phyloP scores from a whole-genome alignment of 2,113 vertebrate genomes.

The Archocentrus centrarchus region DNA sequence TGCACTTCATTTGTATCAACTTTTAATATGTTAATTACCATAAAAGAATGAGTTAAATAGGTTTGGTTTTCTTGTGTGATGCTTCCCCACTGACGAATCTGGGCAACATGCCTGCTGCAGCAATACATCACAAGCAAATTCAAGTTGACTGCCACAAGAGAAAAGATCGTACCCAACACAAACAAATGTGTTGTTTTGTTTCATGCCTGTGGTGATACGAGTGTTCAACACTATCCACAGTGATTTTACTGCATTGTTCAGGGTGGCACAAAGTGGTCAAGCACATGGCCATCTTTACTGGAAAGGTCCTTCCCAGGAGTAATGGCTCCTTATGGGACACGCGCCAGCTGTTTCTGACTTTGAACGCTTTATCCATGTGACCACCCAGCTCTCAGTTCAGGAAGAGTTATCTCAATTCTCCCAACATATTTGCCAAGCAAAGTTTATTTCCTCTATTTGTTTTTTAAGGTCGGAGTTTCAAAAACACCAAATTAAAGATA shows the following conservation, averaged over 20 bases:
- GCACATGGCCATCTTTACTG: neutral
- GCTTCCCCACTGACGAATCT: too few species aligned
- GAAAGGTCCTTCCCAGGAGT: constrained; percentile 4
- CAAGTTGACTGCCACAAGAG: neutral
- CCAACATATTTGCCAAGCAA: neutral
- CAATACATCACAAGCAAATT: too few species aligned
- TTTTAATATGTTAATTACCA: too few species aligned
- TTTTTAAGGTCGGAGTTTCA: neutral
- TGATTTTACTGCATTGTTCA: neutral
- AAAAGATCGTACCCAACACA: neutral
- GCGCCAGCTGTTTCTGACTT: constrained; percentile 9
- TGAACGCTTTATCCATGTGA: constrained; percentile 3
- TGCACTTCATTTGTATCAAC: too few species aligned
- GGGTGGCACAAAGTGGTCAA: neutral
- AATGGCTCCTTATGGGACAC: constrained; percentile 14
- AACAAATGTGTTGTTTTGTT: neutral
- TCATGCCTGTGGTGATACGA: neutral
- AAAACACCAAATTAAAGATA: neutral
- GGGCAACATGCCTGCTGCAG: neutral
- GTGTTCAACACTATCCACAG: rapidly evolving
- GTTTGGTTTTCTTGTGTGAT: too few species aligned
- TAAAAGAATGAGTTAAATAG: too few species aligned
- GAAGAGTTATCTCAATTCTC: neutral
- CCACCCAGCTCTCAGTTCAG: constrained; percentile 1
- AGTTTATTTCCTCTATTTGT: neutral